Base-by-base conservation (phyloP, 2,888 invertebrate species). In the Thymelicus sylvestris region DNA sequence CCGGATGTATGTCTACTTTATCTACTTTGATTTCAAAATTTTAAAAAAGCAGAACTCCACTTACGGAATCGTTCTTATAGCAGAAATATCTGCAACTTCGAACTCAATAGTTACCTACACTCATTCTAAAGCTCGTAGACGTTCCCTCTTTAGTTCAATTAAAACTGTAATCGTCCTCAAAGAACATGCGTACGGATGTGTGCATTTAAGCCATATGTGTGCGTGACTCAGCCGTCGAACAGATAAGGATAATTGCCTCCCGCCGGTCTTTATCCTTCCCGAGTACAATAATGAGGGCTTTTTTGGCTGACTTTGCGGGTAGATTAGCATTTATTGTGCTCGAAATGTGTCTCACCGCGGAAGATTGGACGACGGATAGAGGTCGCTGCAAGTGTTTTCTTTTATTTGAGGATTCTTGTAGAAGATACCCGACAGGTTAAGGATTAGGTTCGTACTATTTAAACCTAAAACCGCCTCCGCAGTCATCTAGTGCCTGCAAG, bases 191-290 rank as follows among this genome's bases (percentile, higher is more conserved):
- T 50, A 48, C 38, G 63, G 7, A 0, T 41, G 8, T 57, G 55
- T 57, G 24, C 8, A 8, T 10, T 7, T 31, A 15, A 15, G 12
- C 19, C 12, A n/a, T 64, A 44, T 47, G 47, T 47, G 57, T 57
- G 48, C 59, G 59, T 69, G 63, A 64, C 48, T 47, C 64, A 69
- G 48, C 24, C 69, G 64, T 60, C 41, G 59, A 39, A 62, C 41
- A 64, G 61, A 68, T 70, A 71, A 67, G 60, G 67, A 65, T 62
- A 68, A 68, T 66, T 69, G 66, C 66, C 67, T 72, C 71, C 71
- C 68, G 41, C 47, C 62, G 48, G 48, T 73, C 60, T 61, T 64
- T 66, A 70, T 70, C 65, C 66, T 60, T 39, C 59, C 69, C 69
- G 57, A 69, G 70, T 47, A 66, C 70, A 66, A 66, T 71, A 71